A percentile compares a stretch with the other conserved stretches of the same genome.
These are phyloP conservation scores for Dynastes tityus DNA, from an alignment of 2,888 invertebrate genomes.

Conservation along the genomic window DNA sequence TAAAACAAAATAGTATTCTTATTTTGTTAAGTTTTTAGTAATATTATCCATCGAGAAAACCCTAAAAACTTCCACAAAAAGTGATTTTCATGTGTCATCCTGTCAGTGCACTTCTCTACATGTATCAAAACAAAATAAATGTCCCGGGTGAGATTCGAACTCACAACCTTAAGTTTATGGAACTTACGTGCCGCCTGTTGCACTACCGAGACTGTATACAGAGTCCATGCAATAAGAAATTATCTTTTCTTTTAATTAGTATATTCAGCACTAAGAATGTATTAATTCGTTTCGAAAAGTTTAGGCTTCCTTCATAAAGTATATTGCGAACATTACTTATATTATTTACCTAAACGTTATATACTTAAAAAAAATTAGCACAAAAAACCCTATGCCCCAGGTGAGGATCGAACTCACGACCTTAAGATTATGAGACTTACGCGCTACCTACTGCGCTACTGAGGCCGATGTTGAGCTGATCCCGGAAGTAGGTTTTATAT, in stretches of 20 bases:
- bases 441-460: conserved; percentile 92
- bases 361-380: too few relatives aligned
- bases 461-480: conserved; percentile 71
- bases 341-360: too few relatives aligned
- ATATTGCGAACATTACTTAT: conserved; percentile 72
- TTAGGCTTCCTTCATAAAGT: too few relatives aligned
- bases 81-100: conserved; percentile 61
- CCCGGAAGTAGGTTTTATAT: too few relatives aligned
- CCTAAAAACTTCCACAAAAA: not conserved
- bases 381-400: conserved; percentile 78
- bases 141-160: conserved; percentile 95
- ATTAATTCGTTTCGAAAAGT: too few relatives aligned
- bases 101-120: not conserved
- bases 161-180: conserved; percentile 95
- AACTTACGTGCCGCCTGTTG: conserved; percentile 93
- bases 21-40: too few relatives aligned
- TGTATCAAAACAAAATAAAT: conserved; percentile 67
- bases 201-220: conserved; percentile 81
- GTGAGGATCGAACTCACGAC: conserved; percentile 97
- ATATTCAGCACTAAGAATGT: too few relatives aligned
- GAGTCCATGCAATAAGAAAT: too few relatives aligned
- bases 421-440: conserved; percentile 94
- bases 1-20: not conserved
- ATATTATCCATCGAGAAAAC: too few relatives aligned
- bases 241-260: too few relatives aligned